phyloP scores from a whole-genome alignment of 2,888 invertebrate genomes.

The Hirtodrosophila histrioides region DNA sequence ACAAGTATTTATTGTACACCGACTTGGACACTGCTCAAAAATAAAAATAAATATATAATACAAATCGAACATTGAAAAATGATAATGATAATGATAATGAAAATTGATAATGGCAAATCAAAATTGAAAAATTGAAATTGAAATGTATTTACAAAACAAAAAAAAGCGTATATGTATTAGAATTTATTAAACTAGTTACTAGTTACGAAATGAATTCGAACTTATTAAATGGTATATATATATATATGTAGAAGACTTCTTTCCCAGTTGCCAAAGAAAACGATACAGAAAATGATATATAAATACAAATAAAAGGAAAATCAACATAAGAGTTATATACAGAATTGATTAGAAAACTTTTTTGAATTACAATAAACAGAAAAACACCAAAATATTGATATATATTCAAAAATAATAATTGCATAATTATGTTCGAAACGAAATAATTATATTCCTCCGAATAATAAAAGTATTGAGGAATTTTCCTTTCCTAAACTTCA shows the following conservation, averaged over 20 bases:
- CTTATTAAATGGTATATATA: conserved; percentile 14
- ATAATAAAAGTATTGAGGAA: too few relatives aligned
- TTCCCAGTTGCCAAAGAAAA: conserved; percentile 56
- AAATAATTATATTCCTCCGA: too few relatives aligned
- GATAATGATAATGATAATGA: conserved; percentile 39
- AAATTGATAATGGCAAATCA: conserved; percentile 33
- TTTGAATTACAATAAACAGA: too few relatives aligned
- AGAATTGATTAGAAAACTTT: neutral
- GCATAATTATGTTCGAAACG: too few relatives aligned
- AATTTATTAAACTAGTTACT: conserved; percentile 56
- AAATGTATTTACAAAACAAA: conserved; percentile 30
- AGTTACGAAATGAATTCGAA: conserved; percentile 48
- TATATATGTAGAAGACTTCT: conserved; percentile 41
- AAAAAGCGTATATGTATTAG: conserved; percentile 30
- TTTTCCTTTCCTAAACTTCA: too few relatives aligned
- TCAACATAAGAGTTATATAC: conserved; percentile 20
- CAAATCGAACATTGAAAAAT: conserved; percentile 21
- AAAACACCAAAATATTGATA: neutral
- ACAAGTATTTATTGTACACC: conserved; percentile 71
- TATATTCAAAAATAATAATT: neutral
- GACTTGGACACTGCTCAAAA: conserved; percentile 55
- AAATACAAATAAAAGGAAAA: conserved; percentile 1
- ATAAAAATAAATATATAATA: conserved; percentile 2
- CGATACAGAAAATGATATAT: conserved; percentile 4
- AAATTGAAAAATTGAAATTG: conserved; percentile 17